Evolutionary conservation across 2,888 invertebrate genomes (phyloP).

Genomic region (Harpagoxenus sublaevis): DNA sequence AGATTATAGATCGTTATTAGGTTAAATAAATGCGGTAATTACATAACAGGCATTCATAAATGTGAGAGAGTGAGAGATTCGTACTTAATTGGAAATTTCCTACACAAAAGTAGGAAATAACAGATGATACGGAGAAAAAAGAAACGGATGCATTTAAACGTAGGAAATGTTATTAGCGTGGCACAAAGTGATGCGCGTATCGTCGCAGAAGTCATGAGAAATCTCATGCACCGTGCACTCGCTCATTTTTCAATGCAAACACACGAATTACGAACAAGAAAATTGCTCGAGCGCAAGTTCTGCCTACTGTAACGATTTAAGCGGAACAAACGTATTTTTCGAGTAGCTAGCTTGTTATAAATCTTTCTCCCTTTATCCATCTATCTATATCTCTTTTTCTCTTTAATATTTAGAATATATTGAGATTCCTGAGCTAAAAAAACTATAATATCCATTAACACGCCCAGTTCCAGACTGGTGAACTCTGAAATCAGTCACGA

Average conservation of each 20-base stretch:
- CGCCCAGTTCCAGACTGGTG: background rate
- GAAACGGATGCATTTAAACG: constrained; percentile 51
- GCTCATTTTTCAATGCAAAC: constrained; percentile 55
- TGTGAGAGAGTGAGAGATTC: background rate
- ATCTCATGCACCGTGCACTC: constrained; percentile 52
- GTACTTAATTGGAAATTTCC: constrained; percentile 19
- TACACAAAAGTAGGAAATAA: constrained; percentile 28
- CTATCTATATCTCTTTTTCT: background rate
- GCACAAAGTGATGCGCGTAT: constrained; percentile 40
- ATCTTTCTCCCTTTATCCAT: background rate
- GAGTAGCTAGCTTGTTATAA: constrained; percentile 26
- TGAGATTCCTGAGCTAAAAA: background rate
- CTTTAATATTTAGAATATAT: background rate
- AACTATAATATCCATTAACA: background rate
- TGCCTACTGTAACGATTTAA: constrained; percentile 36
- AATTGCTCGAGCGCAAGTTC: constrained; percentile 30
- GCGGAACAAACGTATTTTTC: constrained; percentile 37
- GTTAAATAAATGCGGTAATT: constrained; percentile 14
- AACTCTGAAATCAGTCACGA: background rate
- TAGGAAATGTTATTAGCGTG: constrained; percentile 50
- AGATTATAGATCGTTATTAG: background rate
- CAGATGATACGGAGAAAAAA: constrained; percentile 31
- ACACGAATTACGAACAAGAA: constrained; percentile 51
- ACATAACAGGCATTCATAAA: background rate
- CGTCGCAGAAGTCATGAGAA: constrained; percentile 53